A percentile compares a stretch with the other conserved stretches of the same genome.
Conservation (phyloP, 1,140 invertebrate species). For the Ridgeia piscesae region DNA sequence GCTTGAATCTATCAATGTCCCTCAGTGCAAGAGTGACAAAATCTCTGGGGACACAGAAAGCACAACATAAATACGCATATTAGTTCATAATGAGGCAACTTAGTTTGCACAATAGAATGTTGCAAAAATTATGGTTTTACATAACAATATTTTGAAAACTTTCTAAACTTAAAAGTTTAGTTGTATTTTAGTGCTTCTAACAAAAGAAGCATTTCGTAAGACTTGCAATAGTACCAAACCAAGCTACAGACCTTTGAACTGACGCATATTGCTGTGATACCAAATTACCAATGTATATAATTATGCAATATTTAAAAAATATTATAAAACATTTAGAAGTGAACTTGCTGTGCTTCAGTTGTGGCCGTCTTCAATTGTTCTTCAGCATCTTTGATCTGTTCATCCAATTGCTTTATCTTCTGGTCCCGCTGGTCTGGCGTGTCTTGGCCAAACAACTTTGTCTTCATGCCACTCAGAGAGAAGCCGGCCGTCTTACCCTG, state of each 20-base stretch:
- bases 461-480: conserved; percentile 54
- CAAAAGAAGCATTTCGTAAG: not conserved
- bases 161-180: too few relatives aligned
- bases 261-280: not conserved
- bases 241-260: too few relatives aligned
- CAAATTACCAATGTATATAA: not conserved
- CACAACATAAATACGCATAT: conserved; percentile 3
- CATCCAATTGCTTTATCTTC: conserved; percentile 71
- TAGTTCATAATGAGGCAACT: not conserved
- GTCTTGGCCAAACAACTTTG: conserved; percentile 72
- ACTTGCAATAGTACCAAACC: not conserved
- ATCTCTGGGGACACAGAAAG: conserved; percentile 63
- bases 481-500: conserved; percentile 63
- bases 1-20: conserved; percentile 77
- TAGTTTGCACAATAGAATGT: not conserved
- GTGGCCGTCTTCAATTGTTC: conserved; percentile 65
- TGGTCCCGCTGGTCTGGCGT: conserved; percentile 77
- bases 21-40: conserved; percentile 72
- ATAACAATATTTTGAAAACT: too few relatives aligned
- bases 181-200: too few relatives aligned
- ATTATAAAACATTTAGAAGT: too few relatives aligned
- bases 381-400: conserved; percentile 71
- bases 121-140: not conserved
- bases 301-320: too few relatives aligned
- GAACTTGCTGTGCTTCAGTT: conserved; percentile 68